Evolutionary conservation across 2,888 invertebrate species (phyloP), one percentile per base, ranked within the genome.

Genomic region (Thera britannica): DNA sequence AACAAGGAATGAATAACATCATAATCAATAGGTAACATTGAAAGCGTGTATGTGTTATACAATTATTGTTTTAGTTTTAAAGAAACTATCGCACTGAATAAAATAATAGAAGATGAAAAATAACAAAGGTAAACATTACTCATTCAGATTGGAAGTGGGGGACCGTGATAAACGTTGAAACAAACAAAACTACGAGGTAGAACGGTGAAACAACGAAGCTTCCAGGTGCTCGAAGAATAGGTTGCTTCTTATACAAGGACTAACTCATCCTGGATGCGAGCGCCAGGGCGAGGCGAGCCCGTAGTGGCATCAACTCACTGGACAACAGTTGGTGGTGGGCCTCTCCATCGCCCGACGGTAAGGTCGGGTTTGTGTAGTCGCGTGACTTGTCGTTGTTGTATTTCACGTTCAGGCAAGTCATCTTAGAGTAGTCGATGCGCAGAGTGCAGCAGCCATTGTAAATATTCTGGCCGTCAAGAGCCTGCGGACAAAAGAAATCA

Each of bases 351-450:
- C 99, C 99, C 63, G 98, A 98, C 5, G 99, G 99, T 88, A 99
- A 96, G 88, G 97, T 97, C 62, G 99, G 99, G 94, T 99, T 99
- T 81, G 99, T 99, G 95, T 99, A 99, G 94, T 99, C 99, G 72
- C 99, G 95, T 72, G 98, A 99, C 94, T 99, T 99, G 95, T 99
- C 99, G 94, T 99, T 99, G 95, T 99, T 99, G 95, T 99, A 99
- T 92, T 99, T 99, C 79, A 99, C 99, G 94, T 99, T 99, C 83
- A 99, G 95, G 81, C 98, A 98, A 82, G 98, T 97, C 96, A 99
- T 96, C 94, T 99, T 99, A 82, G 99, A 99, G 95, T 99, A 99
- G 94, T 99, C 99, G 90, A 99, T 99, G 90, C 99, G 97, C 84
- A 99, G 95, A 66, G 99, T 99, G 95, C 99, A 99, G 95, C 99